Evolutionary conservation across 2,113 vertebrate genomes (phyloP).

Genomic region (Chaetops frenatus): DNA sequence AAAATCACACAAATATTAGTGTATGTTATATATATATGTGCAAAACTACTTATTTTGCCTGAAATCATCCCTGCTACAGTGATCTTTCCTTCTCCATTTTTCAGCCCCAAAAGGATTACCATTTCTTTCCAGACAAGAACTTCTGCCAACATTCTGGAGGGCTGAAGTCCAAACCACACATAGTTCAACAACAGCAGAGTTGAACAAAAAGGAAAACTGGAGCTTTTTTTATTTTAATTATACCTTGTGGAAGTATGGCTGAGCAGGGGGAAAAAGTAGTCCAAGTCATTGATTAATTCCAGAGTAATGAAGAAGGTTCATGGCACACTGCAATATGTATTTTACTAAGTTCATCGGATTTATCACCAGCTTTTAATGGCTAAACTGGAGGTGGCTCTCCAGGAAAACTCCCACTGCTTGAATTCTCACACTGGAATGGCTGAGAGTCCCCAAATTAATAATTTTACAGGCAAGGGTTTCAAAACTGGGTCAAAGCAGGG

Average conservation of each 20-base stretch:
- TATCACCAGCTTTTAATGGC: background rate
- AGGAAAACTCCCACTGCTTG: background rate
- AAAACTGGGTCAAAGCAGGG: slow-evolving; percentile 8
- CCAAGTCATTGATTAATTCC: slow-evolving; percentile 25
- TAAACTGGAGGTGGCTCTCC: background rate
- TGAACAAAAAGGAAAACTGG: slow-evolving; percentile 43
- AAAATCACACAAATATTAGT: background rate
- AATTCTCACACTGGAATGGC: background rate
- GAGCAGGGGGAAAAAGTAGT: background rate
- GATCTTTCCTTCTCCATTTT: background rate
- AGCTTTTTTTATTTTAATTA: slow-evolving; percentile 12
- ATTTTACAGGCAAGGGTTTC: background rate
- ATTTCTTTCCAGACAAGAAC: slow-evolving; percentile 56
- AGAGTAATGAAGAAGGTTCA: background rate
- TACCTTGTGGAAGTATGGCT: slow-evolving; percentile 7
- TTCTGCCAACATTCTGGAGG: slow-evolving; percentile 49
- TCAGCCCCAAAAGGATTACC: slow-evolving; percentile 52
- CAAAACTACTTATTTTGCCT: background rate
- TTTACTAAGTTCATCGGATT: background rate
- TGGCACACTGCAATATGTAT: background rate
- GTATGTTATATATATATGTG: background rate
- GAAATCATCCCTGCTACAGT: background rate
- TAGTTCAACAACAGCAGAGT: slow-evolving; percentile 37
- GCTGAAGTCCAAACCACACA: slow-evolving; percentile 51
- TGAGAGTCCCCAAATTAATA: background rate